Conservation (phyloP, 2,797 vertebrate species). For the Acanthiza pusilla region DNA sequence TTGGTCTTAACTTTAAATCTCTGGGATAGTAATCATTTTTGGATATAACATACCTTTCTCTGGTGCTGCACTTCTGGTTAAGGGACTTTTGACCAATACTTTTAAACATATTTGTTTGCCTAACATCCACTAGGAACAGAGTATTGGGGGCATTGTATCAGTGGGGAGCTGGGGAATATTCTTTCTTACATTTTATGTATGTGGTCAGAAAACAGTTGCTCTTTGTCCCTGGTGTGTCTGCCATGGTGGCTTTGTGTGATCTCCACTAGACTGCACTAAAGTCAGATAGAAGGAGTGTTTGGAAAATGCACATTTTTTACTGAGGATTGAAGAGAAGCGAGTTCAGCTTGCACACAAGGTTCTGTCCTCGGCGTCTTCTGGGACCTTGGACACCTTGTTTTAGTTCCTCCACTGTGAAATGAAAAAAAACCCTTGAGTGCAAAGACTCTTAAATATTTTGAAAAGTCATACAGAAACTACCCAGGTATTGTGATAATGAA, state of each 20-base stretch:
- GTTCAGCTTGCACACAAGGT: neutral
- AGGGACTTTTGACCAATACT: neutral
- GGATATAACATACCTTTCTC: neutral
- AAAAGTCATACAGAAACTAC: neutral
- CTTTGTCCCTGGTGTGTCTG: neutral
- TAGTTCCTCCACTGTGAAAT: neutral
- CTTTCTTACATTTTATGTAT: neutral
- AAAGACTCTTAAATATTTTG: neutral
- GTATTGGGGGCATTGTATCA: neutral
- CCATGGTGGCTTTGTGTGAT: neutral
- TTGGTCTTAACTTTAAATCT: neutral
- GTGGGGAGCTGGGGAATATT: neutral
- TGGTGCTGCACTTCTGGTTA: neutral
- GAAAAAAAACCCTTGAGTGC: fast-evolving
- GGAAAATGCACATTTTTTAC: neutral
- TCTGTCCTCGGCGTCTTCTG: neutral
- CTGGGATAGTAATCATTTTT: neutral
- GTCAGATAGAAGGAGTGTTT: neutral
- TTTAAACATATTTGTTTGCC: neutral
- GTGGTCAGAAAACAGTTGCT: neutral
- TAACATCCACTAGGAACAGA: neutral
- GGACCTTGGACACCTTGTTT: neutral
- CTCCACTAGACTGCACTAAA: neutral
- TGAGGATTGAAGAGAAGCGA: neutral
- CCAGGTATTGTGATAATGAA: neutral